A percentile compares a stretch with the other conserved stretches of the same genome.
Conservation (phyloP, 1,140 invertebrate species). For the Frieseomelitta varia region DNA sequence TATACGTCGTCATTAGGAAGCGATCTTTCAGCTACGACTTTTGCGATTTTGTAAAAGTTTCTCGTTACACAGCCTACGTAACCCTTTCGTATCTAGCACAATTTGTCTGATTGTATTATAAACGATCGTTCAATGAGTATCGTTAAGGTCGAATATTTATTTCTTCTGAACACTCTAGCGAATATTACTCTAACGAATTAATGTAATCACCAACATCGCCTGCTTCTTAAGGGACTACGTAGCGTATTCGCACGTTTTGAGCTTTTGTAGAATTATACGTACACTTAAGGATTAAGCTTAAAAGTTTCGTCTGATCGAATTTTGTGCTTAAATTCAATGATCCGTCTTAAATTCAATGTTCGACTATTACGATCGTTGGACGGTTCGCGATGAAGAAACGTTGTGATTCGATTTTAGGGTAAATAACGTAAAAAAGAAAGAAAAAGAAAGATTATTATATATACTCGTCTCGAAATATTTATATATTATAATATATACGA, state of each 20-base stretch:
- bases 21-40: conserved; percentile 13
- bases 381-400: conserved; percentile 45
- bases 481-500: conserved; percentile 4
- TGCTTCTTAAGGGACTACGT: conserved; percentile 44
- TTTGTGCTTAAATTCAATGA: conserved; percentile 45
- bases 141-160: conserved; percentile 28
- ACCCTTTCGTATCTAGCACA: conserved; percentile 44
- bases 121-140: conserved; percentile 30
- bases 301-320: conserved; percentile 33
- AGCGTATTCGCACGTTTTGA: conserved; percentile 11
- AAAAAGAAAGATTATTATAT: neutral
- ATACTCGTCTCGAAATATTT: conserved; percentile 19
- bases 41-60: conserved; percentile 34
- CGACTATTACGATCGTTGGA: conserved; percentile 26
- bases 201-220: conserved; percentile 45
- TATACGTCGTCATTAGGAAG: neutral
- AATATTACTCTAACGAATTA: conserved; percentile 35
- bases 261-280: conserved; percentile 39
- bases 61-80: conserved; percentile 2
- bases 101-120: conserved; percentile 12
- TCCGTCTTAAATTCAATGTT: conserved; percentile 41
- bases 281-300: conserved; percentile 24
- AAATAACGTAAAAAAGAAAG: conserved; percentile 26
- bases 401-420: conserved; percentile 54
- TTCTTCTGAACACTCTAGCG: conserved; percentile 17